These are phyloP conservation scores for Buphagus erythrorhynchus DNA, from an alignment of 2,797 vertebrate species.

Conservation along the genomic window DNA sequence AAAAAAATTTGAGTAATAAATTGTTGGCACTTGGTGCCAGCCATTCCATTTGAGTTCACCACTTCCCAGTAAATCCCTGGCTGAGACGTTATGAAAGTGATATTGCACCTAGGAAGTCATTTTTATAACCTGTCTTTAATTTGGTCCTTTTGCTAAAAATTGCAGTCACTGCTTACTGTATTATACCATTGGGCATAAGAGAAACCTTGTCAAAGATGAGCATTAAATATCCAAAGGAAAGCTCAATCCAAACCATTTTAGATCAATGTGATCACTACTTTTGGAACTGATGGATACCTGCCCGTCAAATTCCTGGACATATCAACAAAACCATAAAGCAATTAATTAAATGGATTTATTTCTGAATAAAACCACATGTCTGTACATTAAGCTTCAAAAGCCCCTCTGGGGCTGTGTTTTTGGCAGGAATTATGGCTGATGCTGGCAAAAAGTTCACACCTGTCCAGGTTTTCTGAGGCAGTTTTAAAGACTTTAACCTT, in stretches of 20 bases:
- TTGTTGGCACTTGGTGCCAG: slow-evolving; percentile 39
- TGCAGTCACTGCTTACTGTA: slow-evolving; percentile 81
- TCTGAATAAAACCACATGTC: background rate
- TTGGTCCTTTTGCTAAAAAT: slow-evolving; percentile 84
- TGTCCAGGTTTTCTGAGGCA: background rate
- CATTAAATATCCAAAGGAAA: background rate
- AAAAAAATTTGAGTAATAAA: background rate
- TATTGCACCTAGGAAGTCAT: slow-evolving; percentile 75
- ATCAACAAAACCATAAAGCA: background rate
- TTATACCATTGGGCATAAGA: slow-evolving; percentile 83
- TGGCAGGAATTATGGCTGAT: background rate
- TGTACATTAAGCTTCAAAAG: background rate
- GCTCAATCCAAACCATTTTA: background rate
- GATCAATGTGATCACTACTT: background rate
- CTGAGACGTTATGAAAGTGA: slow-evolving; percentile 75
- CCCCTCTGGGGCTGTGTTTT: background rate
- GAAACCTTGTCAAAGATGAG: background rate
- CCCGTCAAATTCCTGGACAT: background rate
- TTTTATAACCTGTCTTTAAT: slow-evolving; percentile 78
- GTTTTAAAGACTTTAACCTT: background rate
- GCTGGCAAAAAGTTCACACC: background rate
- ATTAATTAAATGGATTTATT: background rate
- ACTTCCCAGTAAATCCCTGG: slow-evolving; percentile 77
- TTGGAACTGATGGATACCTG: background rate
- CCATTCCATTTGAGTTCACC: slow-evolving; percentile 64